Evolutionary conservation across 1,140 invertebrate species (phyloP).

Genomic region (Ceratosolen fusciceps): DNA sequence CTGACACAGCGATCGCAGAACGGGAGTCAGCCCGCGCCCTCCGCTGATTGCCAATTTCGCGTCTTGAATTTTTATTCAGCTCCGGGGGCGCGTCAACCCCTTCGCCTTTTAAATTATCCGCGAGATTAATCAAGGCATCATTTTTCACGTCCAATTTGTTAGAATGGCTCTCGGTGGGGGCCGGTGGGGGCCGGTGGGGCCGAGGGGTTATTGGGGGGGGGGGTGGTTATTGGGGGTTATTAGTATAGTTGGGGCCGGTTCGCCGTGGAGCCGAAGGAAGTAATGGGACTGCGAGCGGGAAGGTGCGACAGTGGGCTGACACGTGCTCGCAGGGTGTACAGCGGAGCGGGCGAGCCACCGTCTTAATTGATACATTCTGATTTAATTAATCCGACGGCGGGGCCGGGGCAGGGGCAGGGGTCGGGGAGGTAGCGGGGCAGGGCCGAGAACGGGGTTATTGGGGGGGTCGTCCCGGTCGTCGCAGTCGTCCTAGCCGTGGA

Average conservation of each 20-base stretch:
- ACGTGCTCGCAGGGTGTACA: too few species aligned
- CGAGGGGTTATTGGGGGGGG: not conserved
- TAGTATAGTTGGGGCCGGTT: too few species aligned
- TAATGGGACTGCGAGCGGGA: slow-evolving; percentile 22
- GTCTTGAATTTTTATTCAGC: slow-evolving; percentile 72
- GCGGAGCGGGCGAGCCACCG: slow-evolving; percentile 70
- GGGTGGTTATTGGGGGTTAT: too few species aligned
- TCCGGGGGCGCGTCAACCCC: slow-evolving; percentile 62
- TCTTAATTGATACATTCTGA: slow-evolving; percentile 73
- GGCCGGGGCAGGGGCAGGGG: slow-evolving; percentile 17
- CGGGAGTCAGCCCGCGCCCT: slow-evolving; percentile 35
- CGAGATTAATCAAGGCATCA: slow-evolving; percentile 73
- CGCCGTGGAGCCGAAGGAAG: slow-evolving; percentile 25
- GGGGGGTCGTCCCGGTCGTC: too few species aligned
- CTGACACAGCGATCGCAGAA: too few species aligned
- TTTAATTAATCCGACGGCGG: slow-evolving; percentile 70
- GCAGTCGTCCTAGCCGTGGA: too few species aligned
- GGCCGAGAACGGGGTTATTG: too few species aligned
- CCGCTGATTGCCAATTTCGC: slow-evolving; percentile 70
- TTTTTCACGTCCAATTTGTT: slow-evolving; percentile 74
- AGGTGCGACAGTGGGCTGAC: slow-evolving; percentile 52
- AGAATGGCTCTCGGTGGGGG: slow-evolving; percentile 66
- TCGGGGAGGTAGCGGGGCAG: too few species aligned
- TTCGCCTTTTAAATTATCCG: slow-evolving; percentile 74
- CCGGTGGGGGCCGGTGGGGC: not conserved